Conservation (phyloP, 2,113 vertebrate species). For the Mirza zaza region DNA sequence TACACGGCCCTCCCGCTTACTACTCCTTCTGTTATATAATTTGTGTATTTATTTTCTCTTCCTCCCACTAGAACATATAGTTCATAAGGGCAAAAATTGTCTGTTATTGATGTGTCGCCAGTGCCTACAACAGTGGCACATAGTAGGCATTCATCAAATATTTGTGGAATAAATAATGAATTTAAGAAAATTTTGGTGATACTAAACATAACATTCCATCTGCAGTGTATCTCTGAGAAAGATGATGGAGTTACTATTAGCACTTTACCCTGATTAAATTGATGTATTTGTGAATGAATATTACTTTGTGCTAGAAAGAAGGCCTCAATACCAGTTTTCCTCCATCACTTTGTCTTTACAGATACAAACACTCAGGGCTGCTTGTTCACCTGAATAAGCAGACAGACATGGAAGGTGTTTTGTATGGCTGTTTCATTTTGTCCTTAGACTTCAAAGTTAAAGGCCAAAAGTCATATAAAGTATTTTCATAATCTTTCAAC, state of each 20-base stretch:
- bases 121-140: not conserved
- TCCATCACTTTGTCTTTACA: not conserved
- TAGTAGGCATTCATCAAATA: not conserved
- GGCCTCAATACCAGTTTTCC: not conserved
- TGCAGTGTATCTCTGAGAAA: not conserved
- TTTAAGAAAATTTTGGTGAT: not conserved
- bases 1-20: not conserved
- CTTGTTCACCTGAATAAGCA: not conserved
- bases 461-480: not conserved
- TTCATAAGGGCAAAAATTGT: not conserved
- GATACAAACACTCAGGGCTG: not conserved
- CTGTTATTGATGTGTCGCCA: not conserved
- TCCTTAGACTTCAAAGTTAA: not conserved
- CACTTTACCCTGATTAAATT: not conserved
- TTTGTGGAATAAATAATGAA: not conserved
- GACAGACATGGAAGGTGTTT: not conserved
- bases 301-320: not conserved
- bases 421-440: not conserved
- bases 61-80: not conserved
- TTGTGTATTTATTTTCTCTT: not conserved
- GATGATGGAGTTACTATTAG: not conserved
- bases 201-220: not conserved
- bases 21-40: not conserved
- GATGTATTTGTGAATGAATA: not conserved
- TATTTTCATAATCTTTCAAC: not conserved